Evolutionary conservation across 2,113 vertebrate genomes (phyloP), one percentile per base, ranked within the genome.

Genomic region (Anguilla rostrata): DNA sequence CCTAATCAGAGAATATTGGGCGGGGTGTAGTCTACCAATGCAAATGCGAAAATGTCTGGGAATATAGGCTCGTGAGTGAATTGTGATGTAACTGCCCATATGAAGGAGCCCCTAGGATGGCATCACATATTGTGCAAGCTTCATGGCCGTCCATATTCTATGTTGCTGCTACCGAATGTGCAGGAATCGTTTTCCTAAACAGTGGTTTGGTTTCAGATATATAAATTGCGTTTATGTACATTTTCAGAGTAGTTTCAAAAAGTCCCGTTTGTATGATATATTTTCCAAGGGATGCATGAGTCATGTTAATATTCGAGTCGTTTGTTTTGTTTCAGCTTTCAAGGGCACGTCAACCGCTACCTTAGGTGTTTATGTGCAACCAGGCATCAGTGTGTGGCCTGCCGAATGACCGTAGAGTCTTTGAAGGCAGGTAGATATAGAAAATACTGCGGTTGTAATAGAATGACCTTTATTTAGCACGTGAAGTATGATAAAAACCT

Each of bases 41-140:
- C 43, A 39, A 81, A n/a, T 34, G 78, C 40, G 57, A 53, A 89
- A 87, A 83, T 78, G 0, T 66, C 43, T 86, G 85, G 87, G 88
- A 90, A 90, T 49, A 84, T 84, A 89, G 82, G 92, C 7, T 92
- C 92, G 92, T 90, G 89, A 89, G 89, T 78, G 90, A 90, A 53
- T 11, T 89, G 90, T 93, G 91, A 94, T 91, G 91, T 94, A 93
- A 95, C 92, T 15, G 41, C 85, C 63, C 43, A 57, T 18, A 46
- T 83, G 80, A 66, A 81, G 60, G 22, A 80, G 78, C 16, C 20
- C 78, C 78, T 40, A 20, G 34, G 39, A 7, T 41, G 78, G 78
- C 12, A 80, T 80, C 3, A 41, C 39, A 41, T 39, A 41, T 41
- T 22, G 71, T 75, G 71, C 71, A 75, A 7, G 71, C 71, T 29